Evolutionary conservation across 2,888 invertebrate species (phyloP).

Genomic region (Chrysolina haemoptera): DNA sequence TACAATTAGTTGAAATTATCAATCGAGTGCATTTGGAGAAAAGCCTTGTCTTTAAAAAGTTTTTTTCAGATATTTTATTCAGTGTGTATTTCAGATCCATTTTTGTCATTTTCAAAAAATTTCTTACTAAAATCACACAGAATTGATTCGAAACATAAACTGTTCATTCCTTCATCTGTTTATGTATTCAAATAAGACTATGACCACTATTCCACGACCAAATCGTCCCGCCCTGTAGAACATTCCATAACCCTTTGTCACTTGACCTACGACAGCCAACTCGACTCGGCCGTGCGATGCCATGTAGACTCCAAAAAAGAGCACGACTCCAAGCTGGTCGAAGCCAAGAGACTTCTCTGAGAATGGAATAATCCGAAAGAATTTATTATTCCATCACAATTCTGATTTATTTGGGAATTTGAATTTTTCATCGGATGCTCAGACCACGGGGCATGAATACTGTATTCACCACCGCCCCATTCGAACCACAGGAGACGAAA

Average conservation of each 20-base stretch:
- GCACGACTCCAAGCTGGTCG: constrained; percentile 14
- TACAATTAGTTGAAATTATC: too few species aligned
- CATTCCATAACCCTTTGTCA: neutral
- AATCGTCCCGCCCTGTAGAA: neutral
- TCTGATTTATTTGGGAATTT: constrained; percentile 44
- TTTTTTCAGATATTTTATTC: too few species aligned
- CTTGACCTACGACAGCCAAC: constrained; percentile 1
- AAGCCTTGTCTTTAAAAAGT: too few species aligned
- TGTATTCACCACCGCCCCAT: constrained; percentile 37
- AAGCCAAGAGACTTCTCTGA: constrained; percentile 30
- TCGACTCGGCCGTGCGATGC: neutral
- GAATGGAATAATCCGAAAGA: constrained; percentile 38
- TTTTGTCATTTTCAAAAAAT: too few species aligned
- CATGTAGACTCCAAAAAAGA: neutral
- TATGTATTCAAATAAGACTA: too few species aligned
- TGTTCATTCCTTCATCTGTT: too few species aligned
- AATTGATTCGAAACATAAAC: too few species aligned
- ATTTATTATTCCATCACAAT: constrained; percentile 44
- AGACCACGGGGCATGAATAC: constrained; percentile 40
- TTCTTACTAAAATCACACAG: too few species aligned
- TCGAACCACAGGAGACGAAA: constrained; percentile 13
- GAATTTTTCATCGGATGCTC: constrained; percentile 42
- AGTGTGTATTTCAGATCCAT: too few species aligned
- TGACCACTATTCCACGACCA: neutral
- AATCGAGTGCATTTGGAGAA: too few species aligned